Evolutionary conservation across 2,113 vertebrate genomes (phyloP).

Genomic region (Scortum barcoo): DNA sequence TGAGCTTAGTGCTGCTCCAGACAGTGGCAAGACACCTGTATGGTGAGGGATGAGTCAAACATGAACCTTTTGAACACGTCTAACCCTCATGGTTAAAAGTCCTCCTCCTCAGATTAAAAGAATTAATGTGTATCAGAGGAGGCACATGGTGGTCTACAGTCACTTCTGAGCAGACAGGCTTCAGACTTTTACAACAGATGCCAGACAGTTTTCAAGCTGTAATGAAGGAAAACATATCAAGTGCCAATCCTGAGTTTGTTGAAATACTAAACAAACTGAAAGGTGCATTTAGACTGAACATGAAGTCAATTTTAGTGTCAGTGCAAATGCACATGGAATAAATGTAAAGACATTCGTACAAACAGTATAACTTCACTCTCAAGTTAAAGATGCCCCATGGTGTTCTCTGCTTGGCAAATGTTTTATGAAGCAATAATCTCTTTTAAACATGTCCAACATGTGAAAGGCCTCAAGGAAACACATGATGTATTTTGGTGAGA

Average conservation of each 20-base stretch:
- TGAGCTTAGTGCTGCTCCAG: background rate
- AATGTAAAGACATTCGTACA: background rate
- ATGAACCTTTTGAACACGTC: background rate
- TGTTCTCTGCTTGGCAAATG: too few species aligned
- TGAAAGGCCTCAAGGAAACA: too few species aligned
- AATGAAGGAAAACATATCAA: background rate
- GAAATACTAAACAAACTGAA: background rate
- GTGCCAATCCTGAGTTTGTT: background rate
- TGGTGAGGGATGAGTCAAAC: background rate
- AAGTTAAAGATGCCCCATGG: too few species aligned
- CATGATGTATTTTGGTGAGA: too few species aligned
- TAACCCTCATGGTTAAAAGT: background rate
- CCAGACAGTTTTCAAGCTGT: background rate
- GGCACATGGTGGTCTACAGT: background rate
- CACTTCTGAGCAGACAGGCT: background rate
- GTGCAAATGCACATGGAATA: background rate
- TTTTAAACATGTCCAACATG: too few species aligned
- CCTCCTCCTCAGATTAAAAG: background rate
- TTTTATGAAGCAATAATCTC: too few species aligned
- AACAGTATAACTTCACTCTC: too few species aligned
- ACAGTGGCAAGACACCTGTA: too few species aligned
- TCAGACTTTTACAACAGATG: background rate
- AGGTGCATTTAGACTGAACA: background rate
- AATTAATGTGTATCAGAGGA: background rate
- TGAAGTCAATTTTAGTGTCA: background rate